Base-by-base conservation (phyloP, 1,140 invertebrate genomes). In the Papilio dardanus region DNA sequence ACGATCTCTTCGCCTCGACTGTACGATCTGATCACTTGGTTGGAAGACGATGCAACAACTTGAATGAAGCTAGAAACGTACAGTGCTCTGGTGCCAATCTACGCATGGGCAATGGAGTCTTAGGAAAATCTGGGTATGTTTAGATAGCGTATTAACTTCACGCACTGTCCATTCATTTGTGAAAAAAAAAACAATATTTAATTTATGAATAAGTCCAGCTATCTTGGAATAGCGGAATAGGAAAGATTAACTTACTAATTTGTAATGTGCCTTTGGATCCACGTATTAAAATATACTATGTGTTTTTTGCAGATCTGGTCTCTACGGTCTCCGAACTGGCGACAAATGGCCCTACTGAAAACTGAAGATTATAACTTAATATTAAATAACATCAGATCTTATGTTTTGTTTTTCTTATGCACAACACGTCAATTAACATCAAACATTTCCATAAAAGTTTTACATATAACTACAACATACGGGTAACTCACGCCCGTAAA, bases 1-100 rank as follows among this genome's bases (percentile, higher is more conserved):
- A 80, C 71, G 80, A 83, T 33, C 89, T 90, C 75, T 88, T 88
- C 14, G 88, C 86, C 0, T 88, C 90, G 71, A 89, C 87, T 8
- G 74, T 92, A 6, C 65, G 54, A 1, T 78, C 83, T 19, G 84
- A 85, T 7, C 86, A 85, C 5, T 90, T 90, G 58, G 86, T 79
- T 76, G 87, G 88, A 16, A 84, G 79, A 46, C n/a, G 42, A 6
- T 46, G 42, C 42, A 46, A 46, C 5, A 46, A 46, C 16, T 46
- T 46, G 19, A 46, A 46, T 28, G 37, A 71, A 33, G 68, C 68
- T 46, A 40, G 46, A 71, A 71, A 71, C 16, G 46, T 46, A 4
- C 68, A 33, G n/a, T 73, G 69, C 16, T 16, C 69, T 16, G 69
- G 69, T 19, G 14, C 42, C 21, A 24, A 24, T 31, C n/a, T 31